A percentile compares a stretch with the other conserved stretches of the same genome.
These are phyloP conservation scores for Cylloceria caligata DNA, from an alignment of 2,888 invertebrate species.

Conservation along the genomic window DNA sequence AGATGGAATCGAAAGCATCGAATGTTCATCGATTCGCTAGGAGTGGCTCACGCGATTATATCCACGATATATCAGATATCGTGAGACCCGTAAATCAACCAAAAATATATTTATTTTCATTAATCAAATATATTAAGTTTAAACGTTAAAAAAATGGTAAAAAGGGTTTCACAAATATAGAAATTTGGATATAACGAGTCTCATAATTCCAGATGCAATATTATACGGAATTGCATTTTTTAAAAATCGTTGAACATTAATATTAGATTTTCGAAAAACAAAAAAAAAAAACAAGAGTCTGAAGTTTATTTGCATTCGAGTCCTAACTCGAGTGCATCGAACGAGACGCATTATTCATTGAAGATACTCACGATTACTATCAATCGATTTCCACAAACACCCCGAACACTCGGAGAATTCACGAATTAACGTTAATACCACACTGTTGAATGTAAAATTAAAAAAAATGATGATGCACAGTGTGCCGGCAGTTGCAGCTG, in stretches of 20 bases:
- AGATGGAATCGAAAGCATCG: constrained; percentile 64
- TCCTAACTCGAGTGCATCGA: neutral
- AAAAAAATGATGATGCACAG: constrained; percentile 24
- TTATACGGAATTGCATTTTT: too few relatives aligned
- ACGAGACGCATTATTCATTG: neutral
- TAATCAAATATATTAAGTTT: too few relatives aligned
- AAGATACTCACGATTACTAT: constrained; percentile 51
- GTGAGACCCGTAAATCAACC: too few relatives aligned
- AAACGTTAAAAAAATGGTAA: neutral
- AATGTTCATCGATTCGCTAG: constrained; percentile 46
- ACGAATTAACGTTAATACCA: neutral
- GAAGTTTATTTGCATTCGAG: neutral
- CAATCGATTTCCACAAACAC: constrained; percentile 34
- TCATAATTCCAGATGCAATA: neutral
- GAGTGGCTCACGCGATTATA: constrained; percentile 29
- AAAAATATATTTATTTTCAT: too few relatives aligned
- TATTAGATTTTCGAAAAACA: neutral
- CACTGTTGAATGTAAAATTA: neutral
- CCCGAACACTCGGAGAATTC: constrained; percentile 1
- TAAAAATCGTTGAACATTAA: too few relatives aligned
- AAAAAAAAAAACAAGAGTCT: neutral
- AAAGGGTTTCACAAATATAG: neutral
- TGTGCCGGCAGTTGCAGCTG: constrained; percentile 36
- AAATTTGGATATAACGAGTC: neutral
- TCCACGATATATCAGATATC: constrained; percentile 4